Conservation (phyloP, 1,140 invertebrate genomes). For the Drosophila nikananu region DNA sequence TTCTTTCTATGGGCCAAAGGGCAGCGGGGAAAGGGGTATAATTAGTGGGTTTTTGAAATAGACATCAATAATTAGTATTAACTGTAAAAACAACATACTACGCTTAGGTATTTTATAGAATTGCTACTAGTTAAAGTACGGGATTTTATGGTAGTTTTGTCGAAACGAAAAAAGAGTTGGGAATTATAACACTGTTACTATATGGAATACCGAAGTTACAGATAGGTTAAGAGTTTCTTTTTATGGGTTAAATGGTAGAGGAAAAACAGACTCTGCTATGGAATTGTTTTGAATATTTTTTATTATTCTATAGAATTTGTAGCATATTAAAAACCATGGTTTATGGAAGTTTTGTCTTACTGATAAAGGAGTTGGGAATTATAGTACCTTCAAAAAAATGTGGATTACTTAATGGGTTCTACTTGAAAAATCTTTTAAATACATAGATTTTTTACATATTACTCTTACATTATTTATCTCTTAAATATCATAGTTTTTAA, state of each 20-base stretch:
- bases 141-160: background rate
- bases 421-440: background rate
- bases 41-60: background rate
- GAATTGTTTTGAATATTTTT: too few species aligned
- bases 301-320: too few species aligned
- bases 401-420: too few species aligned
- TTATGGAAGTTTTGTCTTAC: background rate
- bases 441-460: background rate
- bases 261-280: too few species aligned
- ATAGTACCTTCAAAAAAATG: too few species aligned
- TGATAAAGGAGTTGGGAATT: background rate
- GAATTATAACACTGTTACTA: background rate
- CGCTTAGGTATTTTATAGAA: background rate
- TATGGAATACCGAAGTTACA: too few species aligned
- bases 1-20: background rate
- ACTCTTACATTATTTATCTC: background rate
- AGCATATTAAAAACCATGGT: too few species aligned
- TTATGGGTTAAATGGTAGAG: too few species aligned
- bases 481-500: background rate
- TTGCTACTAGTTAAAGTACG: background rate
- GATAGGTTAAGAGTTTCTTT: too few species aligned
- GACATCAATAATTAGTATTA: background rate
- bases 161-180: background rate
- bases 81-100: too few species aligned
- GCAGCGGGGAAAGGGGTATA: background rate